phyloP scores from a whole-genome alignment of 2,113 vertebrate genomes.

The Zonotrichia leucophrys region DNA sequence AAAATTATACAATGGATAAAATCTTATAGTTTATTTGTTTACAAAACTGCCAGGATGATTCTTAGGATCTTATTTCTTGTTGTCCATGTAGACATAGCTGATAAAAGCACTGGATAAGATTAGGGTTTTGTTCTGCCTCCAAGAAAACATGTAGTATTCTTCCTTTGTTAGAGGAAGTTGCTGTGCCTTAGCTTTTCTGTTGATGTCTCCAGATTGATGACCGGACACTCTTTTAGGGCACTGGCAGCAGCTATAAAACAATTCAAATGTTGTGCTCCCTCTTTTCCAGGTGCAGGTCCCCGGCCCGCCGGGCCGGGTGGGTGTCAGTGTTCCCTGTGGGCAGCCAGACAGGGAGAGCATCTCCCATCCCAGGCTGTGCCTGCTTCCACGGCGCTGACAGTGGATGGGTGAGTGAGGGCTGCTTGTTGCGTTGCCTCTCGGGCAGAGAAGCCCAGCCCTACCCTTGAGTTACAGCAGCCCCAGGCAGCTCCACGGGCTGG shows the following conservation, averaged over 20 bases:
- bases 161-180: neutral
- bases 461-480: rapidly evolving
- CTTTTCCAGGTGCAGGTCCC: neutral
- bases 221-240: neutral
- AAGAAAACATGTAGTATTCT: neutral
- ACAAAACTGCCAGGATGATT: conserved; percentile 59
- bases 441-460: too few species aligned
- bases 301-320: rapidly evolving
- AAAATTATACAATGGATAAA: conserved; percentile 61
- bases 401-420: neutral
- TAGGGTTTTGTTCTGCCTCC: neutral
- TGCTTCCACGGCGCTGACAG: neutral
- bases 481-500: neutral
- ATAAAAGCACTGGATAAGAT: conserved; percentile 6
- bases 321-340: neutral
- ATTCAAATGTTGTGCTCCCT: neutral
- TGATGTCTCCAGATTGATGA: neutral
- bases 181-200: neutral
- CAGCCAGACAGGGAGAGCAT: neutral
- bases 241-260: neutral
- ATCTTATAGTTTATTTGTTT: conserved; percentile 64
- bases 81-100: conserved; percentile 12
- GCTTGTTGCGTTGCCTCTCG: neutral
- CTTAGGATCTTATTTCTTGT: conserved; percentile 52
- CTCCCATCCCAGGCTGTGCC: neutral